A percentile compares a stretch with the other conserved stretches of the same genome.
Conservation (phyloP, 2,797 vertebrate genomes). For the Sebastes alutus region DNA sequence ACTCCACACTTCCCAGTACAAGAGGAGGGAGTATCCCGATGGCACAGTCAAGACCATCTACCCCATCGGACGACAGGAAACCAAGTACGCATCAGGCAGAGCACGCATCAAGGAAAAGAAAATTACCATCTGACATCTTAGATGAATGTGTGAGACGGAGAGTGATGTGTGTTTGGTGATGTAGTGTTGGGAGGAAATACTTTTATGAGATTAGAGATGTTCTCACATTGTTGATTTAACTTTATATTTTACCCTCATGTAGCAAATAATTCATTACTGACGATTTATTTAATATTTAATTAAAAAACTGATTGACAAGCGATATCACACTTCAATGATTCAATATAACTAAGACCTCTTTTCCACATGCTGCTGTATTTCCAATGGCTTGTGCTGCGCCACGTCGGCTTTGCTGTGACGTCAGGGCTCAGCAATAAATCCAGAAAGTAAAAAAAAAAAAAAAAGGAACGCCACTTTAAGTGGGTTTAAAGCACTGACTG, state of each 20-base stretch:
- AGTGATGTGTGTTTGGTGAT: background rate
- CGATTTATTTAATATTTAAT: background rate
- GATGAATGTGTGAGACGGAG: background rate
- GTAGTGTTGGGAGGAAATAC: background rate
- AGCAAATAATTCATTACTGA: background rate
- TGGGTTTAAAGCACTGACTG: conserved; percentile 51
- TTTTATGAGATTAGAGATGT: background rate
- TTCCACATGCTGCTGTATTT: background rate
- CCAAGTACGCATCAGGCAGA: conserved; percentile 65
- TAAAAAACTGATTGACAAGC: background rate
- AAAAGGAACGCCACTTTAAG: background rate
- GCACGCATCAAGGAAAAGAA: conserved; percentile 65
- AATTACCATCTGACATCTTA: background rate
- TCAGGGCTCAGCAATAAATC: background rate
- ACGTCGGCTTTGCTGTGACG: rapidly evolving
- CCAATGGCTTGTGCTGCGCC: too few species aligned
- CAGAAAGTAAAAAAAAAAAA: background rate
- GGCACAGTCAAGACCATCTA: conserved; percentile 82
- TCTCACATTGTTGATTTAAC: background rate
- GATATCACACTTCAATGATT: background rate
- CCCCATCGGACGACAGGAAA: conserved; percentile 70
- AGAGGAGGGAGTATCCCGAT: conserved; percentile 78
- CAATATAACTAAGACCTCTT: background rate
- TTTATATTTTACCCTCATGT: background rate
- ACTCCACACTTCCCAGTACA: conserved; percentile 77